Conservation (phyloP, 2,888 invertebrate genomes). For the Lutraria lutraria region DNA sequence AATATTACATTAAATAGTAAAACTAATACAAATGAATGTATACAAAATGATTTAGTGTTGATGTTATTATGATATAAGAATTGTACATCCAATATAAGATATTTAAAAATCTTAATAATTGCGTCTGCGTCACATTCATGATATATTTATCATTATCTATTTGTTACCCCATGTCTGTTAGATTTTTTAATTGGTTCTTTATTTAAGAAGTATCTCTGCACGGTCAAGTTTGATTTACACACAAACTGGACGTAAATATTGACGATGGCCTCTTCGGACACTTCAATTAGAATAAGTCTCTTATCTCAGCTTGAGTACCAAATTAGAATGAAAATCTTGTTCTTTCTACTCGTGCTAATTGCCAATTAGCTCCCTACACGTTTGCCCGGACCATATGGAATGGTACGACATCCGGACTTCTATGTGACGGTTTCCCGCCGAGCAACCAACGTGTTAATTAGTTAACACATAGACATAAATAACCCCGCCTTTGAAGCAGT, state of each 20-base stretch:
- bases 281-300: not conserved
- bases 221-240: not conserved
- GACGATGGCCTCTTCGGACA: not conserved
- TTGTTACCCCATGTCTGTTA: too few species aligned
- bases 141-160: too few species aligned
- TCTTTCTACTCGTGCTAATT: slow-evolving; percentile 20
- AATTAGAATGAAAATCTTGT: slow-evolving; percentile 31
- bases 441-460: not conserved
- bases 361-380: slow-evolving; percentile 34
- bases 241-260: slow-evolving; percentile 39
- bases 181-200: too few species aligned
- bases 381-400: slow-evolving; percentile 45
- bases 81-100: too few species aligned
- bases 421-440: slow-evolving; percentile 20
- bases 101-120: too few species aligned
- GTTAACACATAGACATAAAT: slow-evolving; percentile 19
- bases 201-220: not conserved
- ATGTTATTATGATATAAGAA: too few species aligned
- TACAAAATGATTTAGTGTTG: too few species aligned
- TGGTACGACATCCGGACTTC: not conserved
- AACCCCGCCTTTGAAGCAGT: not conserved
- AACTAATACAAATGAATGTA: too few species aligned
- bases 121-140: too few species aligned
- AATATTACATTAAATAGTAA: too few species aligned
- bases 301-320: slow-evolving; percentile 20